Evolutionary conservation across 2,113 vertebrate species (phyloP).

Genomic region (Myiagra hebetior): DNA sequence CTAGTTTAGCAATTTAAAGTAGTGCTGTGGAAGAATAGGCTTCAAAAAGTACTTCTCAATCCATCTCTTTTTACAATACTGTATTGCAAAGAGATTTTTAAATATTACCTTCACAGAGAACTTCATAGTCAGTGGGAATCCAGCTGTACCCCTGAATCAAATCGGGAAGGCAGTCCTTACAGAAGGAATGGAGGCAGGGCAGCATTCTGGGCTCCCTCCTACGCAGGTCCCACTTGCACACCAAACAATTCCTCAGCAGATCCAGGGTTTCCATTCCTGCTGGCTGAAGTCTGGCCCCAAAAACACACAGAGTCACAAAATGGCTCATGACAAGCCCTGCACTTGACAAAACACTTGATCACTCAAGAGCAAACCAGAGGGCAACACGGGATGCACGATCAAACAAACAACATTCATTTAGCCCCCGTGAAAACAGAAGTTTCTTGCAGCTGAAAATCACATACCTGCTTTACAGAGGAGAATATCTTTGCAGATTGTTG

Average conservation of each 20-base stretch:
- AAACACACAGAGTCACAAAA: neutral
- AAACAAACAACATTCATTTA: neutral
- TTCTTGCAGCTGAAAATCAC: constrained; percentile 22
- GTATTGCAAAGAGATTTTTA: neutral
- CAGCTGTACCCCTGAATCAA: constrained; percentile 59
- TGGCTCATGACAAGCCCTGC: neutral
- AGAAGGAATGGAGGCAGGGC: constrained; percentile 85
- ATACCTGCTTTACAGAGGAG: neutral
- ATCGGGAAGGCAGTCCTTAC: constrained; percentile 78
- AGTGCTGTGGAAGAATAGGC: neutral
- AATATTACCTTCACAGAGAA: constrained; percentile 53
- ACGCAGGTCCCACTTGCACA: constrained; percentile 79
- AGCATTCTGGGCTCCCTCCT: constrained; percentile 82
- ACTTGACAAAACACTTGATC: neutral
- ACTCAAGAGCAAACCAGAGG: neutral
- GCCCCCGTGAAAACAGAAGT: neutral
- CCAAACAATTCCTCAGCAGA: constrained; percentile 79
- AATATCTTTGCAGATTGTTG: neutral
- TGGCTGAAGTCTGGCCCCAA: neutral
- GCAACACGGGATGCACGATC: neutral
- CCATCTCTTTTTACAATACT: neutral
- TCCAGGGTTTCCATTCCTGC: neutral
- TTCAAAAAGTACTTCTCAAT: neutral
- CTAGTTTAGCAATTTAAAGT: neutral
- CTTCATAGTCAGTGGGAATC: neutral